Conservation (phyloP, 2,888 invertebrate species). For the Lepas anatifera region DNA sequence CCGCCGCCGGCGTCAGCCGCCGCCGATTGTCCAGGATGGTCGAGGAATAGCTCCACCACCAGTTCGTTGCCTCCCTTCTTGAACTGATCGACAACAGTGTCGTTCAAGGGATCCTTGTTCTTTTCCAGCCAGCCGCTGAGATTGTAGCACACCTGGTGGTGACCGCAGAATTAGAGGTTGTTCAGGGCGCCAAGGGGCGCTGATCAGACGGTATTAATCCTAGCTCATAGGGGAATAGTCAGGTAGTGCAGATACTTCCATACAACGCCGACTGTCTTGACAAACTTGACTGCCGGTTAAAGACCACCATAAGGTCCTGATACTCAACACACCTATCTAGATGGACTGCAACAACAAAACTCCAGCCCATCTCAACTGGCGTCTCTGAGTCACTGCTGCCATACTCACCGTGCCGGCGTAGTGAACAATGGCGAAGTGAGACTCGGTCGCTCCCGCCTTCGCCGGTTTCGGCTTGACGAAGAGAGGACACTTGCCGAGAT, state of each 20-base stretch:
- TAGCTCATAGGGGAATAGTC: too few relatives aligned
- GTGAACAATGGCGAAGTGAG: conserved; percentile 97
- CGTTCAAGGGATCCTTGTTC: conserved; percentile 99
- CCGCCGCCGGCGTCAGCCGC: conserved; percentile 42
- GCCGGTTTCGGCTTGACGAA: conserved; percentile 93
- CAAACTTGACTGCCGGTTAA: too few relatives aligned
- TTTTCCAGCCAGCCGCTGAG: conserved; percentile 99
- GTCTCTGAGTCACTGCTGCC: too few relatives aligned
- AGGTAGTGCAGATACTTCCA: too few relatives aligned
- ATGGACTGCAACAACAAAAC: too few relatives aligned
- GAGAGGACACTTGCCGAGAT: conserved; percentile 96
- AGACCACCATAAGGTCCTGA: too few relatives aligned
- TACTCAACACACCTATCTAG: too few relatives aligned
- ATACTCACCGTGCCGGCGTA: conserved; percentile 90
- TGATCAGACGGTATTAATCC: too few relatives aligned
- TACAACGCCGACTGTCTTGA: too few relatives aligned
- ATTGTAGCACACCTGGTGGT: conserved; percentile 81
- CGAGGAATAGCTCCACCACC: conserved; percentile 79
- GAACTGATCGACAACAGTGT: conserved; percentile 95
- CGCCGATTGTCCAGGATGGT: conserved; percentile 68
- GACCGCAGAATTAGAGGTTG: too few relatives aligned
- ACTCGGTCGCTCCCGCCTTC: conserved; percentile 90
- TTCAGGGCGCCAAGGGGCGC: too few relatives aligned
- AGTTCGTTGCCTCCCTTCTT: conserved; percentile 82
- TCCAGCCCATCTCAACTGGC: too few relatives aligned